Evolutionary conservation across 1,140 invertebrate species (phyloP), one percentile per base, ranked within the genome.

Genomic region (Pogonomyrmex barbatus): DNA sequence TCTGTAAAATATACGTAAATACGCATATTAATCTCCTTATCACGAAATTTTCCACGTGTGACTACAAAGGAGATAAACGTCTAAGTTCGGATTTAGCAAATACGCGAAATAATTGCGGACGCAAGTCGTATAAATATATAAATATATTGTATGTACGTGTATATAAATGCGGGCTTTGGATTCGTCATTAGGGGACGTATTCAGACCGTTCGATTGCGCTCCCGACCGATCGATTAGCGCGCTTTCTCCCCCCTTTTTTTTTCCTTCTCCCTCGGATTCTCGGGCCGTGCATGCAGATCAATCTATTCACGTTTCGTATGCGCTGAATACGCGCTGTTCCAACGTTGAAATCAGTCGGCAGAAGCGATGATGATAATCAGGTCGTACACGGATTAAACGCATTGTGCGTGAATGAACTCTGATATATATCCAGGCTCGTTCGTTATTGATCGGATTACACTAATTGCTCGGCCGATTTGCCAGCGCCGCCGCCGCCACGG

Each of bases 391-490:
- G 84, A 81, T 81, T 86, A 88, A 88, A 88, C 67, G 85, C 81
- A 54, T 56, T 65, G 62, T 67, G 85, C 87, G 65, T 63, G 76
- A 87, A 77, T 87, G 67, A 83, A 87, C 73, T 77, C 36, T 36
- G 88, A 89, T 89, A 85, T 67, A 65, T 52, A 52, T 63, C 68
- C 70, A 14, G 47, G 14, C 45, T 68, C 54, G 68, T 45, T 70
- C 79, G 85, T 77, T 82, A 85, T 89, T 79, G 76, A 77, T 85
- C 83, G 83, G 83, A 89, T 92, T 90, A 90, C 67, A 47, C 79
- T 91, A 90, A 91, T 91, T 86, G 88, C 62, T 78, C 73, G 30
- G 73, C 71, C 79, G 87, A 90, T 89, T 67, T 65, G 82, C 30
- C 63, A 63, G 45, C 2, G 30, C 17, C 62, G n/a, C 54, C 30